phyloP scores from a whole-genome alignment of 2,797 vertebrate genomes.

The Somateria mollissima region DNA sequence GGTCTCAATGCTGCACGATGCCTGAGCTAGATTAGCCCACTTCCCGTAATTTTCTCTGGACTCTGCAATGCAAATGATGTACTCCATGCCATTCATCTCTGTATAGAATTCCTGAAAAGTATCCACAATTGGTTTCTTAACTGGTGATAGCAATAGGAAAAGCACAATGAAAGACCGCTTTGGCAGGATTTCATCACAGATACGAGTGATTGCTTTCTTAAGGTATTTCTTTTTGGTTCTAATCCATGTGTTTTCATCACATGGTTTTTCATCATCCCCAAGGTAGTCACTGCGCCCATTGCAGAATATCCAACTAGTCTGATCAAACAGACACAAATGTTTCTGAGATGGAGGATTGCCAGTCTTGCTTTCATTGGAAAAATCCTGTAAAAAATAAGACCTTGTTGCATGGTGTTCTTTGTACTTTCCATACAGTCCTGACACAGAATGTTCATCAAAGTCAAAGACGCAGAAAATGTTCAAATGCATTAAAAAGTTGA shows the following conservation, averaged over 20 bases:
- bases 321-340: conserved; percentile 80
- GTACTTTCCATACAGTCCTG: conserved; percentile 82
- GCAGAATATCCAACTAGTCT: conserved; percentile 89
- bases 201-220: conserved; percentile 80
- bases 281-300: conserved; percentile 82
- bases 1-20: conserved; percentile 75
- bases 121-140: conserved; percentile 83
- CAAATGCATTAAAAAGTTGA: conserved; percentile 82
- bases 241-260: conserved; percentile 85
- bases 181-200: conserved; percentile 85
- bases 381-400: conserved; percentile 82
- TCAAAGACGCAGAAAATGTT: conserved; percentile 88
- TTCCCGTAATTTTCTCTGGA: conserved; percentile 77
- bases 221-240: conserved; percentile 82
- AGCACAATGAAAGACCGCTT: conserved; percentile 82
- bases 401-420: conserved; percentile 78
- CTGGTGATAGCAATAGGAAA: conserved; percentile 82
- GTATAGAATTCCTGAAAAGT: conserved; percentile 86
- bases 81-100: conserved; percentile 85
- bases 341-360: conserved; percentile 71
- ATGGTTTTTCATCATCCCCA: conserved; percentile 80
- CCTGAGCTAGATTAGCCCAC: conserved; percentile 82
- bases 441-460: conserved; percentile 84
- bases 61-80: conserved; percentile 85
- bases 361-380: conserved; percentile 68